These are phyloP conservation scores for Malacoctenus gilli DNA, from an alignment of 2,797 vertebrate genomes.

Conservation along the genomic window DNA sequence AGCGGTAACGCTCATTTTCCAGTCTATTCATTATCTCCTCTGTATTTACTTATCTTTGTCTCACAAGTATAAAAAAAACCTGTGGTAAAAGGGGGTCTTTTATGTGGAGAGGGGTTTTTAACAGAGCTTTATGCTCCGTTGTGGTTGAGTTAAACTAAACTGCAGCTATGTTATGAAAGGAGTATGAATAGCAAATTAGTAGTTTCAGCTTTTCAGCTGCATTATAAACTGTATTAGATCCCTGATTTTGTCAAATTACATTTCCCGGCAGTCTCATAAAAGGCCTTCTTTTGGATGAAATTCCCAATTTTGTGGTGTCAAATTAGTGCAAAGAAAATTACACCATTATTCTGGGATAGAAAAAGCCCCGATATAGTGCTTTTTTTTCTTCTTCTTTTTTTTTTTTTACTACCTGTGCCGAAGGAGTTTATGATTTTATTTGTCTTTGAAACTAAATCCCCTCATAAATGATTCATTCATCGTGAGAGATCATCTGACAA, in stretches of 20 bases:
- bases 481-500: conserved; percentile 76
- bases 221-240: conserved; percentile 83
- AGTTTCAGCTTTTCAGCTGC: conserved; percentile 76
- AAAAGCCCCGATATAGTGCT: conserved; percentile 64
- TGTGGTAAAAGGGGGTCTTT: conserved; percentile 79
- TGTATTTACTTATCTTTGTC: conserved; percentile 86
- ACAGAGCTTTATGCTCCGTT: conserved; percentile 72
- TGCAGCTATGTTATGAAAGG: conserved; percentile 77
- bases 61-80: conserved; percentile 71
- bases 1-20: conserved; percentile 79
- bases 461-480: conserved; percentile 79
- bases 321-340: conserved; percentile 80
- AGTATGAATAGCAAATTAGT: conserved; percentile 83
- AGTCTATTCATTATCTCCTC: conserved; percentile 85
- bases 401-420: conserved; percentile 72
- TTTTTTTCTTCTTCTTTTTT: too few relatives aligned
- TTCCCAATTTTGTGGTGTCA: conserved; percentile 78
- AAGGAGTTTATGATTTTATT: conserved; percentile 78
- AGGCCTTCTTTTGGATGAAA: conserved; percentile 69
- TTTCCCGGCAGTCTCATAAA: conserved; percentile 68
- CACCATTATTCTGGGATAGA: conserved; percentile 64
- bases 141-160: conserved; percentile 80
- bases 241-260: conserved; percentile 81
- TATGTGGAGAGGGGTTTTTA: conserved; percentile 76
- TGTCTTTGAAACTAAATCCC: conserved; percentile 81